Percentiles rank a stretch among this genome's conserved stretches.
Evolutionary conservation across 1,140 invertebrate species (phyloP).

Genomic region (Dreissena rostriformis): DNA sequence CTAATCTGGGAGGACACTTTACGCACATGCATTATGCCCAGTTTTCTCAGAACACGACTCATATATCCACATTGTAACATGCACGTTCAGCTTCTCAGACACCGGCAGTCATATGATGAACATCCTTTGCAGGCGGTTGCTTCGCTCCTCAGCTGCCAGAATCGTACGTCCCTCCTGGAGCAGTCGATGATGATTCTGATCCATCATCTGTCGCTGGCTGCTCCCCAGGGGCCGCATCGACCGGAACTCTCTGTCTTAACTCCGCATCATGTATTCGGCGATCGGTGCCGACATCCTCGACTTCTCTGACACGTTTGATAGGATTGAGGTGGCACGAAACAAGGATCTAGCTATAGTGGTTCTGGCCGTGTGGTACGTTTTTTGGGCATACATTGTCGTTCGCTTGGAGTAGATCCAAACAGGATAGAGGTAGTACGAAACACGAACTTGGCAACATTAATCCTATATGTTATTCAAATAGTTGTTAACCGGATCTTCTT

Average conservation of each 20-base stretch:
- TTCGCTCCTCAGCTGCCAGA: neutral
- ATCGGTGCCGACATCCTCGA: slow-evolving; percentile 51
- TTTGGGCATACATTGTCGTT: too few relatives aligned
- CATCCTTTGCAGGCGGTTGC: neutral
- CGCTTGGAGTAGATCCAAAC: too few relatives aligned
- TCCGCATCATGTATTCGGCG: slow-evolving; percentile 77
- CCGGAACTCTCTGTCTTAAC: slow-evolving; percentile 93
- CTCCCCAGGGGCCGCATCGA: slow-evolving; percentile 92
- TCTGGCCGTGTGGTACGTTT: slow-evolving; percentile 26
- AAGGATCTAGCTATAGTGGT: slow-evolving; percentile 12
- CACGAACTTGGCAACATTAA: too few relatives aligned
- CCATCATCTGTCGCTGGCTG: slow-evolving; percentile 92
- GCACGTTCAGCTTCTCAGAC: too few relatives aligned
- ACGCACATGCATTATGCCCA: neutral
- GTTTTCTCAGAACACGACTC: neutral
- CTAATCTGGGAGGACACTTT: too few relatives aligned
- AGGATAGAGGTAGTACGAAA: too few relatives aligned
- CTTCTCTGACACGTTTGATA: slow-evolving; percentile 46
- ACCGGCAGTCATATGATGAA: too few relatives aligned
- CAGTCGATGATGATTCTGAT: slow-evolving; percentile 93
- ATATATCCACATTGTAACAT: too few relatives aligned
- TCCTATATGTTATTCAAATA: too few relatives aligned
- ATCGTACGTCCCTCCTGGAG: slow-evolving; percentile 84
- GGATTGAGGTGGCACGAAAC: neutral
- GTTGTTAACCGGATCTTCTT: too few relatives aligned